Evolutionary conservation across 1,140 invertebrate species (phyloP), one percentile per base, ranked within the genome.

Genomic region (Cydia strobilella): DNA sequence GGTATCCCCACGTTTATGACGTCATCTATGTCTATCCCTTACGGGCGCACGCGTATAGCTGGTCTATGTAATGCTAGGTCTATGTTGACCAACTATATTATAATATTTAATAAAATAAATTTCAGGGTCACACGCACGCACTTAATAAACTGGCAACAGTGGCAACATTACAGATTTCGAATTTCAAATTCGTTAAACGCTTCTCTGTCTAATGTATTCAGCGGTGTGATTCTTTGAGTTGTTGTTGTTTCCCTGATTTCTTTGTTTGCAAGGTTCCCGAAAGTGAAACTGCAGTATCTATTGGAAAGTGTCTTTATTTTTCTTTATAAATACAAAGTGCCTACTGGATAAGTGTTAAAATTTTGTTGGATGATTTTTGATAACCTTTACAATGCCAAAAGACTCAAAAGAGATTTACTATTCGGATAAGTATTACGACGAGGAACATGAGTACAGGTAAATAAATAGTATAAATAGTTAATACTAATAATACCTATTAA

Each of bases 391-490:
- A 35, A 92, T 92, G 89, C n/a, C n/a, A n/a, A n/a, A n/a, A n/a
- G n/a, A n/a, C n/a, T 84, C 86, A 23, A 93, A 94, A 80, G 94
- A 97, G 65, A 98, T 98, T 80, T 98, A 97, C 85, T 98, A 98
- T 92, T 98, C 97, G 0, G 96, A 97, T 75, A 98, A 98, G 94
- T 99, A 99, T 89, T 96, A 95, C 87, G 97, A 98, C 88, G 96
- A 97, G 76, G 94, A 96, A 80, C 96, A 95, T 82, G 97, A 98
- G 93, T 98, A 97, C 93, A 96, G 97, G 96, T 97, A 94, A 83
- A 66, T 72, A 72, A 15, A 39, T 3, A 54, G 48, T 25, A 20
- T 23, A 13, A n/a, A n/a, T n/a, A n/a, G n/a, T n/a, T n/a, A n/a
- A n/a, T n/a, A n/a, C n/a, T n/a, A n/a, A n/a, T n/a, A 6, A 73